Evolutionary conservation across 2,888 invertebrate genomes (phyloP), one percentile per base, ranked within the genome.

Genomic region (Petrolisthes cinctipes): DNA sequence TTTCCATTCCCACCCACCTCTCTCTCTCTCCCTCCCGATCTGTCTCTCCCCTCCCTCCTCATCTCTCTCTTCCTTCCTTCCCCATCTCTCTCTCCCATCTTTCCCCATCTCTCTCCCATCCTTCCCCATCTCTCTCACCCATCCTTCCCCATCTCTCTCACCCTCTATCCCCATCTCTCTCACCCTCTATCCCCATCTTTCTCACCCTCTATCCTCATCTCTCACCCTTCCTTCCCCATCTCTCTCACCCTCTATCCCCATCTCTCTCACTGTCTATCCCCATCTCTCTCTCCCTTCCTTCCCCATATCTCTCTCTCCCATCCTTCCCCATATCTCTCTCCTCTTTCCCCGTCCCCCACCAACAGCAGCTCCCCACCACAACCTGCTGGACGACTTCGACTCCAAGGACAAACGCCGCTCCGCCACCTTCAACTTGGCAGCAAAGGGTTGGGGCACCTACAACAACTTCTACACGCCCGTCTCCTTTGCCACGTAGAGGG

Each of bases 401-500:
- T 9, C 56, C n/a, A 51, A 14, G 4, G 86, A 90, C 37, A 90
- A 88, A 75, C 89, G 90, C 56, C 88, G 85, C 54, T 89, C 89
- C 17, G 61, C 75, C 51, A 90, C 84, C 89, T 91, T 90, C 84
- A 91, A 91, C 83, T 81, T 89, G 20, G 91, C 91, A 1, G 88
- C 91, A 53, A 89, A 88, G 71, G 91, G 91, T 37, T 91, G 90
- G 90, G 90, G 90, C 54, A 90, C 90, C 54, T 87, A 87, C 81
- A 84, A 86, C 80, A 85, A 85, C 73, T 89, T 88, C 87, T 91
- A 91, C 85, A 85, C 78, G 66, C 90, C 91, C 11, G 73, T 89
- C 17, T 82, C 89, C 78, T 90, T 90, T 76, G 87, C 89, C 57
- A 85, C 85, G 80, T 85, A 85, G 73, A 85, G 51, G 81, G 66